These are phyloP conservation scores for Rhizomys pruinosus DNA, from an alignment of 2,113 vertebrate species.

Conservation along the genomic window DNA sequence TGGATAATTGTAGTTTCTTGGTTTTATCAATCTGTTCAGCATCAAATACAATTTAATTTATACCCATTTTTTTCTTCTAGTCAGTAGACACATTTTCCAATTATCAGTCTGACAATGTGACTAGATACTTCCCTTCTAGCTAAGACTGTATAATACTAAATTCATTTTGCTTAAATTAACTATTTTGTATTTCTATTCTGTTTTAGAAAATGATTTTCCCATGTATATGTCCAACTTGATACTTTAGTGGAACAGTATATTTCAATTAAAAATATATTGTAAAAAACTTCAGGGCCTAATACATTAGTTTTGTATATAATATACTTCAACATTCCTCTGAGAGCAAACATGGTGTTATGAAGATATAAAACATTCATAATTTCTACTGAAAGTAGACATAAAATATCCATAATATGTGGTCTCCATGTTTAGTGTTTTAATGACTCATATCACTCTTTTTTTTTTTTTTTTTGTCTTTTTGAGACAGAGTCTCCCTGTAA, in stretches of 20 bases:
- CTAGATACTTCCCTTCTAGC: not conserved
- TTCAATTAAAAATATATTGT: not conserved
- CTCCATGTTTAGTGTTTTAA: not conserved
- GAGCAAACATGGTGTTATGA: not conserved
- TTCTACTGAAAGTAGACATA: not conserved
- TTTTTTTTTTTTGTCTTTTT: too few relatives aligned
- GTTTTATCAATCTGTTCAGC: not conserved
- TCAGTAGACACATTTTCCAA: not conserved
- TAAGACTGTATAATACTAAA: not conserved
- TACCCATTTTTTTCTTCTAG: not conserved
- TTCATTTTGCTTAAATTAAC: slow-evolving; percentile 3
- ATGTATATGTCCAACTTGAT: not conserved
- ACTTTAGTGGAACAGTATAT: not conserved
- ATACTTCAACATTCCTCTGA: slow-evolving; percentile 1
- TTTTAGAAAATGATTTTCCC: not conserved
- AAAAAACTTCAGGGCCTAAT: not conserved
- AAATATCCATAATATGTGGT: not conserved
- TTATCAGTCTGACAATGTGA: not conserved
- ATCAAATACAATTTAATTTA: not conserved
- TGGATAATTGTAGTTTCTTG: not conserved
- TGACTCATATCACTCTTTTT: not conserved
- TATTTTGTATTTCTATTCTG: not conserved
- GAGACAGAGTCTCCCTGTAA: too few relatives aligned
- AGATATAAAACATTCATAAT: not conserved
- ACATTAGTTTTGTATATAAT: not conserved